Evolutionary conservation across 1,140 invertebrate species (phyloP).

Genomic region (Tetragonula clypearis): DNA sequence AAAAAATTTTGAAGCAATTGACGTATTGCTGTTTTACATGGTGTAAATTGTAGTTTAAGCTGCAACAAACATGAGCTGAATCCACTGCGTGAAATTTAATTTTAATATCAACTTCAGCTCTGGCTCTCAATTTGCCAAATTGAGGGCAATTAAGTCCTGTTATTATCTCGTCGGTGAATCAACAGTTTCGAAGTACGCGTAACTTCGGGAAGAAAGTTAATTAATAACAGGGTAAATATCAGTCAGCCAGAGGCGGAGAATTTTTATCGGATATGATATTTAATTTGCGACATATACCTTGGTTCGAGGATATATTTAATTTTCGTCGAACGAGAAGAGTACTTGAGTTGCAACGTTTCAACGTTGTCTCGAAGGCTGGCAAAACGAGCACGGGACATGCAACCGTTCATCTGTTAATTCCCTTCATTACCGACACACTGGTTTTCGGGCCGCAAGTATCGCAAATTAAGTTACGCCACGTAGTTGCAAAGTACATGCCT

Average conservation of each 20-base stretch:
- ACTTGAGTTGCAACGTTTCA: not conserved
- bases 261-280: not conserved
- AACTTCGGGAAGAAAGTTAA: not conserved
- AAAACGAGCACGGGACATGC: not conserved
- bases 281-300: not conserved
- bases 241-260: not conserved
- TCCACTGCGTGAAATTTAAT: not conserved
- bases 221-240: not conserved
- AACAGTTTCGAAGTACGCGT: not conserved
- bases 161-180: not conserved
- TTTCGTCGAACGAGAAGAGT: not conserved
- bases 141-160: not conserved
- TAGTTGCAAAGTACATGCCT: conserved; percentile 53
- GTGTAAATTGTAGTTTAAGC: not conserved
- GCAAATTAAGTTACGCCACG: conserved; percentile 55
- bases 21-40: not conserved
- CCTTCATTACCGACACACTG: conserved; percentile 48
- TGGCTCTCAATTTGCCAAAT: not conserved
- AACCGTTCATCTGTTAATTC: conserved; percentile 29
- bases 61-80: not conserved
- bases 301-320: not conserved
- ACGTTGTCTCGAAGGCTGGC: too few relatives aligned
- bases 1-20: not conserved
- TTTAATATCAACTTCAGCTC: not conserved
- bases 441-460: conserved; percentile 36